Evolutionary conservation across 2,888 invertebrate species (phyloP), one percentile per base, ranked within the genome.

Genomic region (Eupithecia subfuscata): DNA sequence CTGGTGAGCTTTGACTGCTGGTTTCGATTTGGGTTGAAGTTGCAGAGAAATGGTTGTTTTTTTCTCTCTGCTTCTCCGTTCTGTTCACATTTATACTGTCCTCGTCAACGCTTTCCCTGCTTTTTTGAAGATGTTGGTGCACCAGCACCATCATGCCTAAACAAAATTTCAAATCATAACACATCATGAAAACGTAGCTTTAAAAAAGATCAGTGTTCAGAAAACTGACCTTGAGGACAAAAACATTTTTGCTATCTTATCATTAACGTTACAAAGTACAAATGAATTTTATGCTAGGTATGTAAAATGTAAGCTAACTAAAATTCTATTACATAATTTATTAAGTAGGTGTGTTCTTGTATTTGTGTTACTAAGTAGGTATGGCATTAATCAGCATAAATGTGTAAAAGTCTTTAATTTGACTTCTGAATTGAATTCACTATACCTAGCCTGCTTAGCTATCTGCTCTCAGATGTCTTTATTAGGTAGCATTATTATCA

Each of bases 221-320:
- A 34, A 64, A 64, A 64, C 25, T 68, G 68, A 68, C 68, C 68
- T 68, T 45, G 68, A 43, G 43, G n/a, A 67, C 40, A 67, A 67
- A 68, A 37, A 40, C 11, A 69, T 48, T 34, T 69, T n/a, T 25
- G 45, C 25, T 68, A 68, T 68, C 68, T 68, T 68, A 68, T 68
- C 48, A 40, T 22, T 67, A 11, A 22, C n/a, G 37, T 65, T 67
- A 45, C 68, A 68, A 68, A 40, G 68, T 68, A 68, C 68, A 68
- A 68, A 67, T 4, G 5, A 65, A 37, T 64, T 30, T 34, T 22
- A 52, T 18, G 3, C n/a, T n/a, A n/a, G n/a, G n/a, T 12, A 45
- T 22, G n/a, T 11, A 22, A 11, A 4, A 22, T 56, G 11, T n/a
- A 60, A 60, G 60, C n/a, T 9, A 60, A 25, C 2, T n/a, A n/a